These are phyloP conservation scores for Phrynocephalus versicolor DNA, from an alignment of 2,113 vertebrate species.

Conservation along the genomic window DNA sequence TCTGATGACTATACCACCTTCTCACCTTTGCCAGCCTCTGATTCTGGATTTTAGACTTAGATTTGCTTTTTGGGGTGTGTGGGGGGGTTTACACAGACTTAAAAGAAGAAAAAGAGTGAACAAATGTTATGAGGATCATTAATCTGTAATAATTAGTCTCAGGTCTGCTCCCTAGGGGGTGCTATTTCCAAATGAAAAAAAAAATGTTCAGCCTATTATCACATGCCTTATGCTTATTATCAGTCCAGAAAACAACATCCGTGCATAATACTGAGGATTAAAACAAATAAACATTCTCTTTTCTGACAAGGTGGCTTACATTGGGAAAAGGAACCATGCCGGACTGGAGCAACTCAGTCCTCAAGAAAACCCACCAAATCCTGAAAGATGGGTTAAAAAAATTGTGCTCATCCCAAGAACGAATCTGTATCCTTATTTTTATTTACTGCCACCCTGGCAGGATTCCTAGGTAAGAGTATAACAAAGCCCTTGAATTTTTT, in stretches of 20 bases:
- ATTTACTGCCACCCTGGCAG: too few relatives aligned
- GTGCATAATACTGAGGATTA: background rate
- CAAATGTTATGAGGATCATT: background rate
- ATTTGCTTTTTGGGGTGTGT: too few relatives aligned
- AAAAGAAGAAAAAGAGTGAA: background rate
- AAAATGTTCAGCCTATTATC: background rate
- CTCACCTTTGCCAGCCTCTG: background rate
- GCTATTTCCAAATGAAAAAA: background rate
- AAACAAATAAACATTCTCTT: background rate
- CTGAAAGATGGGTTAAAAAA: too few relatives aligned
- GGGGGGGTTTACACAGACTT: too few relatives aligned
- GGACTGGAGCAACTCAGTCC: too few relatives aligned
- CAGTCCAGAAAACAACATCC: background rate
- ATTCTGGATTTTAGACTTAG: too few relatives aligned
- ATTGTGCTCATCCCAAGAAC: too few relatives aligned
- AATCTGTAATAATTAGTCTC: background rate
- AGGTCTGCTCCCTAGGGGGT: background rate
- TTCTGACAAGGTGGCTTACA: background rate
- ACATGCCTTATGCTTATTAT: background rate
- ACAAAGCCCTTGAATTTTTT: too few relatives aligned
- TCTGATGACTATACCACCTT: too few relatives aligned
- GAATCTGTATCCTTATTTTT: too few relatives aligned
- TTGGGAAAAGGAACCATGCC: background rate
- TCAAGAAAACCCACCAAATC: too few relatives aligned
- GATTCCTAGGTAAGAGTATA: too few relatives aligned